Base-by-base conservation (phyloP, 2,888 invertebrate species). In the Eustalomyia histrio region DNA sequence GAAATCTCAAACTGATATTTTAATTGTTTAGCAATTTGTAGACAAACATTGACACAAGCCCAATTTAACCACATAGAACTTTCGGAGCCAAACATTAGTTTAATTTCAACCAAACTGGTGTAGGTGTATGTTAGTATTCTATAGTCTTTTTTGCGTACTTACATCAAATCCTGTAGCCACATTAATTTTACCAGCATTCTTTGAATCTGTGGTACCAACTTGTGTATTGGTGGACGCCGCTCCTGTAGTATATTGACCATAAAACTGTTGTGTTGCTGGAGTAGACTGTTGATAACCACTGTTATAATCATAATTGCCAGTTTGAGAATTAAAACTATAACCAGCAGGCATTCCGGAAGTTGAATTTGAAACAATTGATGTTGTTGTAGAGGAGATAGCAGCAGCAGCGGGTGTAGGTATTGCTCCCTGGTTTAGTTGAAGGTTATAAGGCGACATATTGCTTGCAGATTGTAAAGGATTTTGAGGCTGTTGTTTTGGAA, bases 221-320 rank as follows among this genome's bases (percentile, higher is more conserved):
- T 83, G 83, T 24, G 86, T 85, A 12, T 88, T 86, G 9, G 83
- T 50, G 0, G 84, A 84, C 7, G 84, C 76, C 67, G 82, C 83
- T 63, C 87, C 84, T 2, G 81, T 86, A 7, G 89, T 89, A 71
- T 86, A 90, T 83, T 88, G 88, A 0, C 88, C 88, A 67, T 85
- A 87, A 67, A 86, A 84, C 14, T 85, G 85, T 9, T 86, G 82
- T 4, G 72, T 84, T 9, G 83, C 83, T 10, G 83, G 65, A 18
- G 83, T 63, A 7, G 85, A 84, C 8, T 86, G 85, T 72, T 93
- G 93, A 76, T 93, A 94, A 0, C 93, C 94, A 67, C 94, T 93
- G 83, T 90, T 92, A 84, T 94, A 94, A 12, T 93, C 92, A 83
- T 93, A 94, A 57, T 86, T 89, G 0, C 94, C 94, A 0, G 92